Conservation (phyloP, 2,113 vertebrate species). For the Tinamus guttatus region DNA sequence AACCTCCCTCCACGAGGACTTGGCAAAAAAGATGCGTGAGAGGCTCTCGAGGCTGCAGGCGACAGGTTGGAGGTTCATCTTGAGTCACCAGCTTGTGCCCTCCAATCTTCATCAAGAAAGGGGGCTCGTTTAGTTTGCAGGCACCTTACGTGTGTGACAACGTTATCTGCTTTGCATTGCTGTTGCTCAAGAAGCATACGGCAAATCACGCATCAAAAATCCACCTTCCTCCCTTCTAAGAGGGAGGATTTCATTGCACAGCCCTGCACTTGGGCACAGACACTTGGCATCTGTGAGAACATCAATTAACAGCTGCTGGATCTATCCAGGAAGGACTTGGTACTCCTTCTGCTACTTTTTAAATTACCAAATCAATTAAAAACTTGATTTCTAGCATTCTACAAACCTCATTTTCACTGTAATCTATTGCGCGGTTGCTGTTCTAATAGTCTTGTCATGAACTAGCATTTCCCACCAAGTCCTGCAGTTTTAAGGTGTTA, state of each 20-base stretch:
- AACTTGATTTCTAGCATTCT: background rate
- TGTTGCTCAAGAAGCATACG: background rate
- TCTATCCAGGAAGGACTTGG: background rate
- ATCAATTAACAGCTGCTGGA: background rate
- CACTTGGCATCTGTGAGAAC: background rate
- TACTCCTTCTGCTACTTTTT: background rate
- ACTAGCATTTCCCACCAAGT: background rate
- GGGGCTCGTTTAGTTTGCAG: background rate
- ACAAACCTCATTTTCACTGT: background rate
- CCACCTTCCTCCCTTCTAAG: background rate
- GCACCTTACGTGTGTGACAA: background rate
- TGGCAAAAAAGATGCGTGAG: background rate
- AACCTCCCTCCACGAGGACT: constrained; percentile 6
- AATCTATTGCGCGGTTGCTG: background rate
- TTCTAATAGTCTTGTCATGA: background rate
- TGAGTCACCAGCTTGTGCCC: background rate
- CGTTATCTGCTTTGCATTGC: background rate
- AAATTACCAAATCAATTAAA: background rate
- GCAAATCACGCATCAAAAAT: background rate
- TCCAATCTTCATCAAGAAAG: background rate
- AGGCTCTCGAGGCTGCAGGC: background rate
- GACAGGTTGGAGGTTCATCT: background rate
- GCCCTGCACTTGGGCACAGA: background rate
- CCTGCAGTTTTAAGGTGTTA: background rate
- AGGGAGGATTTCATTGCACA: background rate